Evolutionary conservation across 1,140 invertebrate genomes (phyloP).

Genomic region (Diabrotica virgifera): DNA sequence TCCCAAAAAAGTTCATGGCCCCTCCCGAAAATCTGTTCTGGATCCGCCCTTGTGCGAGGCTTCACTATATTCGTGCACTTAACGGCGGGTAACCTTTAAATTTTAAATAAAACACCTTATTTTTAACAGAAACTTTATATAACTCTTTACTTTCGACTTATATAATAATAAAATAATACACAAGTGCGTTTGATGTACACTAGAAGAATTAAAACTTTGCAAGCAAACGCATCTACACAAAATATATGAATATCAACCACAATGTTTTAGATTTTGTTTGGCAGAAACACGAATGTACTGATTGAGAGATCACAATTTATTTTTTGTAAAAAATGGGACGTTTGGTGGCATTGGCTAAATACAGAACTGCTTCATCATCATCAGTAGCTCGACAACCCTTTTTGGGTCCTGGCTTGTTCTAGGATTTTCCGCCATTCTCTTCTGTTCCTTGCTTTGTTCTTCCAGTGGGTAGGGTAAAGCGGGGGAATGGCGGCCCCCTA

Average conservation of each 20-base stretch:
- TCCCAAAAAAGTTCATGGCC: too few species aligned
- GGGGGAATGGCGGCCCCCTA: too few species aligned
- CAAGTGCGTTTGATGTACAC: conserved; percentile 48
- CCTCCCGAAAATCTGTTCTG: too few species aligned
- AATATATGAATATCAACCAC: conserved; percentile 42
- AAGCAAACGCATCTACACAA: conserved; percentile 49
- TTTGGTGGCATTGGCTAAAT: conserved; percentile 23
- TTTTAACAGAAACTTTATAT: conserved; percentile 43
- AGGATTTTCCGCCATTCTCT: too few species aligned
- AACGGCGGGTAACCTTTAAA: too few species aligned
- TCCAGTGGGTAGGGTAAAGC: too few species aligned
- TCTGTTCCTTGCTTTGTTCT: too few species aligned
- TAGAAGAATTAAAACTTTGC: conserved; percentile 44
- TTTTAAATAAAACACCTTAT: not conserved
- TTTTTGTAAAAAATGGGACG: conserved; percentile 39
- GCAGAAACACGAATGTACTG: conserved; percentile 39
- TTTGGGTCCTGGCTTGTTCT: too few species aligned
- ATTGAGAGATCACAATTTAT: conserved; percentile 36
- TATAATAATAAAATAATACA: conserved; percentile 33
- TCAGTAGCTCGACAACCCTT: too few species aligned
- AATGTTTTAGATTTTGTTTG: conserved; percentile 35
- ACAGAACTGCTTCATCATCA: conserved; percentile 15
- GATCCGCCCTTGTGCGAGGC: too few species aligned
- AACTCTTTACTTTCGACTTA: conserved; percentile 37
- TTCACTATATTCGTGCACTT: too few species aligned